Evolutionary conservation across 2,888 invertebrate genomes (phyloP), one percentile per base, ranked within the genome.

Genomic region (Salpingus planirostris): DNA sequence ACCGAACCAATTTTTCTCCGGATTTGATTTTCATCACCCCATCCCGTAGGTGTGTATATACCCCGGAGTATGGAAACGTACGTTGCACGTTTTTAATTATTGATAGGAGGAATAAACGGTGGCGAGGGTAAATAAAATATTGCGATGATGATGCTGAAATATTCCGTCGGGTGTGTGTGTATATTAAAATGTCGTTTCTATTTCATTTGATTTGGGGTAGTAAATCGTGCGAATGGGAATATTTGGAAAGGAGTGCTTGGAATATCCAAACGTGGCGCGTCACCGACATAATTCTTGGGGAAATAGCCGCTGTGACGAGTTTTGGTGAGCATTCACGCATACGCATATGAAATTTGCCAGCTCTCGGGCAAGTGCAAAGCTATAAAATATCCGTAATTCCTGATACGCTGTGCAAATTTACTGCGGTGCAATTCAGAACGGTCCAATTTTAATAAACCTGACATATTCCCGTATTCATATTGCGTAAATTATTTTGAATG

Each of bases 401-500:
- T 57, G 54, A 57, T 57, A 55, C 49, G 52, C 52, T 53, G 44
- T 49, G 46, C 46, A 52, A 52, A 57, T 55, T 56, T 54, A 56
- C 46, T 50, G 43, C 42, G 45, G 46, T 51, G 54, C 51, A 56
- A 54, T 54, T 54, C 54, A 50, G 43, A 54, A 50, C 52, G 54
- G 50, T 50, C 44, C 47, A 43, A 44, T 45, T 49, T 54, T 56
- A 52, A 58, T 57, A 58, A 56, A 52, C 50, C 50, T 45, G n/a
- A 41, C 49, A 38, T 50, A 55, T 55, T 58, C 57, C 58, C 55
- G 59, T 54, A 60, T 62, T 60, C 62, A 57, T 57, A 60, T 57
- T 62, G 60, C 59, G 60, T 61, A 55, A 59, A 60, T 60, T 60
- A 59, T 59, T 60, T 50, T 44, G 53, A 53, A 52, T 54, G 52